A percentile compares a stretch with the other conserved stretches of the same genome.
Conservation (phyloP, 2,888 invertebrate genomes). For the Margaritifera margaritifera region DNA sequence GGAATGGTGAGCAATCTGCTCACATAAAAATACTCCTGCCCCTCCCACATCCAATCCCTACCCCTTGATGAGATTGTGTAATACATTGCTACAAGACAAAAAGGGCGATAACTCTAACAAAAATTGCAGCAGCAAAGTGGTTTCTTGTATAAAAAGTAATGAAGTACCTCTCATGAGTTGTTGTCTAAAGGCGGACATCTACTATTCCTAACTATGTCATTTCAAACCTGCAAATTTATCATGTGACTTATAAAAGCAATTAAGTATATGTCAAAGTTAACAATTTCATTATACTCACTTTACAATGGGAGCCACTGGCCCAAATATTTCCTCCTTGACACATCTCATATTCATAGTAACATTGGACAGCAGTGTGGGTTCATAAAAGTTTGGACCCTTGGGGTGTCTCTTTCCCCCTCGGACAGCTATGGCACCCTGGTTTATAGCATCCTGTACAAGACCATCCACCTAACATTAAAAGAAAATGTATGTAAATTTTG, state of each 20-base stretch:
- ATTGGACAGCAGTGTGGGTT: conserved; percentile 89
- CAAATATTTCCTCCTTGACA: conserved; percentile 93
- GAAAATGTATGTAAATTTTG: too few species aligned
- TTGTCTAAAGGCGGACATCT: too few species aligned
- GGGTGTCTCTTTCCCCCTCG: conserved; percentile 82
- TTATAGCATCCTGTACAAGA: conserved; percentile 89
- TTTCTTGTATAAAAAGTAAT: too few species aligned
- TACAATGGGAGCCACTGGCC: conserved; percentile 90
- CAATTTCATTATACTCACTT: conserved; percentile 74
- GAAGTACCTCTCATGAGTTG: too few species aligned
- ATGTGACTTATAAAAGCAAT: neutral
- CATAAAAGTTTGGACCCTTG: conserved; percentile 83
- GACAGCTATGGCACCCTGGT: conserved; percentile 85
- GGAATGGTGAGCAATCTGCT: too few species aligned
- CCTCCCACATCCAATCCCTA: too few species aligned
- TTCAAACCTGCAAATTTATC: neutral
- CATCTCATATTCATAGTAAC: conserved; percentile 87
- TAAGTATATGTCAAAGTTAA: neutral
- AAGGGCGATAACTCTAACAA: too few species aligned
- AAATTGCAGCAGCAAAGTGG: too few species aligned
- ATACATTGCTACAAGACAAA: too few species aligned
- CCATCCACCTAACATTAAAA: conserved; percentile 76
- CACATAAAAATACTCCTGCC: too few species aligned
- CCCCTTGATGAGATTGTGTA: too few species aligned
- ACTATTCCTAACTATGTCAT: too few species aligned